Base-by-base conservation (phyloP, 2,888 invertebrate species). In the Ceriagrion tenellum region DNA sequence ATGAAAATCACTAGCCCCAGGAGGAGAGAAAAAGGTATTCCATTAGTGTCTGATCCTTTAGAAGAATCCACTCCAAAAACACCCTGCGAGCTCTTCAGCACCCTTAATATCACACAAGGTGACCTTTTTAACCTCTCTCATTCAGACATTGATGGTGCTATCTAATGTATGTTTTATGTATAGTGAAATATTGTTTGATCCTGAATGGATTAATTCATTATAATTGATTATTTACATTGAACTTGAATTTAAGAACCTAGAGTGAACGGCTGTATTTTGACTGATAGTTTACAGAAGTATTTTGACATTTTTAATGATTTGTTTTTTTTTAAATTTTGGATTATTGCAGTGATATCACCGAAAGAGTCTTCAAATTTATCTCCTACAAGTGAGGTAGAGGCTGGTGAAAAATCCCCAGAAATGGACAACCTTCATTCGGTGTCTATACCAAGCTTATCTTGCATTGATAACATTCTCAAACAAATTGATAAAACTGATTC, bases 1-100 rank as follows among this genome's bases (percentile, higher is more conserved):
- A 93, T 93, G 93, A 69, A 74, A n/a, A 93, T 93, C 23, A 93
- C 40, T 40, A 93, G 93, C 47, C 93, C 93, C n/a, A 69, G 18
- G 26, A 93, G 69, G 23, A 93, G 63, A 47, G 93, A 69, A 69
- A 40, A 47, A 47, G 47, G 93, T 30, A 26, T 74, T n/a, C 35
- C 93, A 74, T 69, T 93, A 93, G 69, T 93, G 0, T 69, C 93
- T 26, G 93, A 69, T 74, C 55, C 93, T 4, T 69, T 26, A 13
- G n/a, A 74, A n/a, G 89, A 89, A 55, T 63, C 74, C n/a, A 16
- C 47, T 47, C 8, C 26, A 3, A 12, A 18, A 63, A 26, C 63
- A 81, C 30, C 81, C 10, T 47, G 47, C 74, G 55, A 47, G 47
- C 20, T n/a, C 40, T 12, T 1, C 26, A 26, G 23, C 63, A 93